These are phyloP conservation scores for Brotula barbata DNA, from an alignment of 2,797 vertebrate species.

Conservation along the genomic window DNA sequence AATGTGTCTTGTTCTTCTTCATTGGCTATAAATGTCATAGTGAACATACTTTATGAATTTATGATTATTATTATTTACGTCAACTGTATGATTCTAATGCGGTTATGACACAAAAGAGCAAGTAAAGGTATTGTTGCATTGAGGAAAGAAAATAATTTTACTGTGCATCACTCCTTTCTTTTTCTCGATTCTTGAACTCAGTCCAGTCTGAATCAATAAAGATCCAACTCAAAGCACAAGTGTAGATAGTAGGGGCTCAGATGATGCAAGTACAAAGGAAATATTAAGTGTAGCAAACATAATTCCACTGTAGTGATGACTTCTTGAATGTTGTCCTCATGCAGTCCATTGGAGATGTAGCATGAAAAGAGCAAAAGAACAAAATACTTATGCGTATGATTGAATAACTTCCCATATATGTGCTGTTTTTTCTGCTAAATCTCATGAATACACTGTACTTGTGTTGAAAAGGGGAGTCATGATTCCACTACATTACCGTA, in stretches of 20 bases:
- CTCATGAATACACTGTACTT: constrained; percentile 58
- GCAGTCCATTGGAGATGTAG: constrained; percentile 27
- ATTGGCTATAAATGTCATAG: constrained; percentile 23
- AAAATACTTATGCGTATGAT: constrained; percentile 5
- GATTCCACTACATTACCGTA: constrained; percentile 59
- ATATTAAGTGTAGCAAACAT: constrained; percentile 28
- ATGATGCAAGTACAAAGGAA: constrained; percentile 23
- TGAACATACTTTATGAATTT: constrained; percentile 9
- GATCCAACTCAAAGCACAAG: background rate
- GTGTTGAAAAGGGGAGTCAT: constrained; percentile 47
- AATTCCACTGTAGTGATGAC: constrained; percentile 28
- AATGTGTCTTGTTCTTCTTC: constrained; percentile 24
- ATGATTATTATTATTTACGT: constrained; percentile 21
- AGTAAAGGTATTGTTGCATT: constrained; percentile 3
- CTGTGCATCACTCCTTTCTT: constrained; percentile 3
- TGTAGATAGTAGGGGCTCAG: constrained; percentile 19
- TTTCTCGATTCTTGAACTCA: constrained; percentile 15
- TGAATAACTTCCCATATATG: constrained; percentile 27
- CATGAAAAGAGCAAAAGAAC: constrained; percentile 9
- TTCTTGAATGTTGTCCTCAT: constrained; percentile 25
- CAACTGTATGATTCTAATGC: constrained; percentile 4
- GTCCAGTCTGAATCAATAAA: constrained; percentile 7
- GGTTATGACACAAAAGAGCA: background rate
- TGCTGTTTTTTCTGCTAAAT: constrained; percentile 27
- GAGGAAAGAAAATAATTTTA: constrained; percentile 4